A percentile compares a stretch with the other conserved stretches of the same genome.
These are phyloP conservation scores for Epizoanthus rinbou DNA, from an alignment of 92 coral and sea anemone species.

Conservation along the genomic window DNA sequence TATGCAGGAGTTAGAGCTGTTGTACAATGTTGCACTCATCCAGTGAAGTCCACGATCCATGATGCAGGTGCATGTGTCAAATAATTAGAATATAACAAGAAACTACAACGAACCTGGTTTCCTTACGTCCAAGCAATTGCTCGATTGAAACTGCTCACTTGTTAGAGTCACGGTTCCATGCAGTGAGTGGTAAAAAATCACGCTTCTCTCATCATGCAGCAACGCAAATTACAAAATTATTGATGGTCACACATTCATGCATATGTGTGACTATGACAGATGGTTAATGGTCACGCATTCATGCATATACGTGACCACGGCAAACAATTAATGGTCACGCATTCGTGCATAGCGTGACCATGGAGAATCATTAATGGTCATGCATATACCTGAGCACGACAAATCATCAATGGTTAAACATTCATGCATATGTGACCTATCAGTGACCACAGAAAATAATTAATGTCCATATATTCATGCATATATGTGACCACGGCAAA, in stretches of 20 bases:
- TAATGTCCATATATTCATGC: too few species aligned
- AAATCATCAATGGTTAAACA: neutral
- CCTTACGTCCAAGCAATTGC: slow-evolving; percentile 13
- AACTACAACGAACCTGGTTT: slow-evolving; percentile 31
- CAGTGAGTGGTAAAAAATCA: slow-evolving; percentile 7
- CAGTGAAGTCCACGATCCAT: neutral
- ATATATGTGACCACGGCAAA: too few species aligned
- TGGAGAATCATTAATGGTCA: too few species aligned
- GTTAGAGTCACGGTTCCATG: slow-evolving; percentile 44
- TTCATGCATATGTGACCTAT: slow-evolving; percentile 9
- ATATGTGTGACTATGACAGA: neutral
- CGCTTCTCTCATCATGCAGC: slow-evolving; percentile 19
- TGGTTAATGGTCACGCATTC: too few species aligned
- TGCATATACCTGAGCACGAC: too few species aligned
- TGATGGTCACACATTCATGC: slow-evolving; percentile 35
- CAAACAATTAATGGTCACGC: neutral
- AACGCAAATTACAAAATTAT: slow-evolving; percentile 24
- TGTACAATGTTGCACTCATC: neutral
- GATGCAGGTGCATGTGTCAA: slow-evolving; percentile 12
- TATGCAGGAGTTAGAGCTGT: slow-evolving; percentile 30
- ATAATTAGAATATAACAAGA: slow-evolving; percentile 2
- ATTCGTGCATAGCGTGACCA: slow-evolving; percentile 20
- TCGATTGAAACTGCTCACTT: slow-evolving; percentile 9
- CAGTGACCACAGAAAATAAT: too few species aligned
- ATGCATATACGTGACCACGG: too few species aligned